phyloP scores from a whole-genome alignment of 2,797 vertebrate species.

The Tympanoctomys barrerae region DNA sequence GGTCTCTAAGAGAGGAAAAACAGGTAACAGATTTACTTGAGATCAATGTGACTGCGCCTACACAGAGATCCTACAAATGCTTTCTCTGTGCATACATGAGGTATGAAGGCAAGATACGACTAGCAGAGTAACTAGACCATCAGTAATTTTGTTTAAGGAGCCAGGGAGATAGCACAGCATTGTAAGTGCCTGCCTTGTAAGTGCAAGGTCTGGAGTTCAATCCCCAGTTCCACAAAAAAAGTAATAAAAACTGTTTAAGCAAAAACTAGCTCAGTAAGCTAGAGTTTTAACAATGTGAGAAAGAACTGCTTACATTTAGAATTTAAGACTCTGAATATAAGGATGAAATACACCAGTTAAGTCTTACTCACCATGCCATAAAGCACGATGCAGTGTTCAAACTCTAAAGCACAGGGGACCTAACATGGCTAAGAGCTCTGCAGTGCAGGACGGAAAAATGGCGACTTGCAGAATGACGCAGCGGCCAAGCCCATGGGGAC shows the following conservation, averaged over 20 bases:
- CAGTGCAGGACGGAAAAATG: neutral
- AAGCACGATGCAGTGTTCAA: neutral
- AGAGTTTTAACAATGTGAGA: neutral
- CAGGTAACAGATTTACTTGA: neutral
- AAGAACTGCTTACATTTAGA: neutral
- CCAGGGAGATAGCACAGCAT: too few species aligned
- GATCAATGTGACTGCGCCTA: constrained; percentile 6
- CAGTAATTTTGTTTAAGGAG: neutral
- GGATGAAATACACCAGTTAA: constrained; percentile 6
- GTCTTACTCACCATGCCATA: neutral
- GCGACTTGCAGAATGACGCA: neutral
- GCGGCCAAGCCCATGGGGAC: neutral
- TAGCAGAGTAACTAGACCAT: constrained; percentile 6
- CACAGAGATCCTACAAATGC: neutral
- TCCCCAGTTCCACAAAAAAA: too few species aligned
- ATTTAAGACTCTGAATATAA: constrained; percentile 28
- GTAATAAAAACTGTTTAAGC: neutral
- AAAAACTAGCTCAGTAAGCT: neutral
- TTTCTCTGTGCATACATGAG: neutral
- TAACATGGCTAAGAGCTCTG: neutral
- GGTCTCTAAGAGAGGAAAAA: neutral
- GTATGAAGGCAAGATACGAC: neutral
- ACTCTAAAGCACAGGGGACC: neutral
- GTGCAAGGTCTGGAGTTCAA: too few species aligned
- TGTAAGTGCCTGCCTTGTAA: too few species aligned